These are phyloP conservation scores for Andricus quercusramuli DNA, from an alignment of 2,888 invertebrate species.

Conservation along the genomic window DNA sequence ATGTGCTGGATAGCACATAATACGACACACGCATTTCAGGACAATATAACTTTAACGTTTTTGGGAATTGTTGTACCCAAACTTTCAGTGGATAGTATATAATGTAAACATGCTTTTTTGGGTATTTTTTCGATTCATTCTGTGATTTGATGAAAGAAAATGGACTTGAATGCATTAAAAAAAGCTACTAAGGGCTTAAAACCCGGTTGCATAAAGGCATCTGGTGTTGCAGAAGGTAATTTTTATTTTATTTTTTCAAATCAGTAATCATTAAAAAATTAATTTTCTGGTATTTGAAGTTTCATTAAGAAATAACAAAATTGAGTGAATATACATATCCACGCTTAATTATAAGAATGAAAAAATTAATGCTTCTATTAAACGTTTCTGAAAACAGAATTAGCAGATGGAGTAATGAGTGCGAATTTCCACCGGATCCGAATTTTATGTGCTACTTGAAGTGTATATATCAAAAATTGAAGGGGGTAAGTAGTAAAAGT, in stretches of 20 bases:
- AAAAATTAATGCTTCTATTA: background rate
- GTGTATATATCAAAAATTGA: conserved; percentile 80
- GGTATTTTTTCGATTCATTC: background rate
- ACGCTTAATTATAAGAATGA: background rate
- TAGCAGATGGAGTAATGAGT: background rate
- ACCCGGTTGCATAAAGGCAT: background rate
- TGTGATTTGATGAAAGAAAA: conserved; percentile 4
- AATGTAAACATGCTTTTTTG: background rate
- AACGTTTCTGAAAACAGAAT: background rate
- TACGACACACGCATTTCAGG: no score
- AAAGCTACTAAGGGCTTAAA: background rate
- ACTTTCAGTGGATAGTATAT: no score
- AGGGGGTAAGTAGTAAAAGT: conserved; percentile 76
- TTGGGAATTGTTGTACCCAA: no score
- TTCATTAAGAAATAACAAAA: no score
- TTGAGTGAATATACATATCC: no score
- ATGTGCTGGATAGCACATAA: no score
- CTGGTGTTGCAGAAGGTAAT: background rate
- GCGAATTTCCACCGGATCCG: conserved; percentile 60
- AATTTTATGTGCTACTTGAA: conserved; percentile 80
- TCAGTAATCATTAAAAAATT: no score
- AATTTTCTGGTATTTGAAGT: no score
- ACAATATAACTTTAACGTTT: no score
- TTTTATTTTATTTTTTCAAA: no score
- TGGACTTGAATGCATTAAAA: background rate